These are phyloP conservation scores for Pomacea canaliculata DNA, from an alignment of 2,888 invertebrate species.

Conservation along the genomic window DNA sequence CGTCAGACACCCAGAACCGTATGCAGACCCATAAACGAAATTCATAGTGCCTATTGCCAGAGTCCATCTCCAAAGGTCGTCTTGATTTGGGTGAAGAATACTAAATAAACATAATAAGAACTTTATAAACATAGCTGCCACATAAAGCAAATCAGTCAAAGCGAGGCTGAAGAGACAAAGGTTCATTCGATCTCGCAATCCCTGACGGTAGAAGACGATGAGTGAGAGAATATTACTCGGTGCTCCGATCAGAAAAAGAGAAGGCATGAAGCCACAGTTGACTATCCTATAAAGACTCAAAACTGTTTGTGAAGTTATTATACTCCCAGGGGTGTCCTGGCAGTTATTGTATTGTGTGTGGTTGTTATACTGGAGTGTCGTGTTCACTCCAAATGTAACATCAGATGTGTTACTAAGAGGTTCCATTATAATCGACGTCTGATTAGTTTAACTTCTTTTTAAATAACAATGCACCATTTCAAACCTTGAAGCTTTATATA, in stretches of 20 bases:
- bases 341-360: no score
- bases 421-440: no score
- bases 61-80: neutral
- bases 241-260: neutral
- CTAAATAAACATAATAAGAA: neutral
- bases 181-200: neutral
- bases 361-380: no score
- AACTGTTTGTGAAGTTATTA: neutral
- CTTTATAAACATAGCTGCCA: neutral
- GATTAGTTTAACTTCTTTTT: no score
- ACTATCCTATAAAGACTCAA: no score
- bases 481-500: no score
- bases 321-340: no score
- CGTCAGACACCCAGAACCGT: neutral
- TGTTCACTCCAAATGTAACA: no score
- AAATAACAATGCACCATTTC: no score
- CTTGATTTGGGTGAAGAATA: constrained; percentile 28
- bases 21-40: neutral
- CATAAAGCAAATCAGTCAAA: neutral
- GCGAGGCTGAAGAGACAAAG: neutral
- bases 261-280: neutral
- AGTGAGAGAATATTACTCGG: neutral
- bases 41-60: neutral
- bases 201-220: neutral
- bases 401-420: no score